Base-by-base conservation (phyloP, 2,113 vertebrate species). In the Campylomormyrus tamandua region DNA sequence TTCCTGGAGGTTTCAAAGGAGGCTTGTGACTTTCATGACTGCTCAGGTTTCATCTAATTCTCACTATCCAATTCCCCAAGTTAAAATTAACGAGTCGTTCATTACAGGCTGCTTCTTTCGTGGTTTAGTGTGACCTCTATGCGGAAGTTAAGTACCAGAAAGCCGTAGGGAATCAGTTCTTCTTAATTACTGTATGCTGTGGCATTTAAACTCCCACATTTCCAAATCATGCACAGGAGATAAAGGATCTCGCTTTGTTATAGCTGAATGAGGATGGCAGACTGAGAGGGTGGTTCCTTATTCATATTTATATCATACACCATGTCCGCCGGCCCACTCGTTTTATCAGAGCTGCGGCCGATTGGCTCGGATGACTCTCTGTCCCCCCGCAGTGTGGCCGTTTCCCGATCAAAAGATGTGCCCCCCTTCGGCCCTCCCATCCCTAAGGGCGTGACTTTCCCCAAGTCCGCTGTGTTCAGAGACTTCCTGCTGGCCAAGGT, bases 401-500 rank as follows among this genome's bases (percentile, higher is more conserved):
- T 97, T 89, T 97, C 97, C 86, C 95, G 97, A 90, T 97, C 97
- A 83, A 97, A 97, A 94, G 97, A 97, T 45, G 96, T 97, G 39
- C 97, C 97, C 39, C 93, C 96, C 0, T 97, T 97, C 2, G 97
- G 97, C 13, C 97, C 97, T 83, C 96, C 96, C 17, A 97, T 97
- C 91, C 97, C 97, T 88, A 97, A 97, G 93, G 97, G 96, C 50
- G 96, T 97, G 39, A 97, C 96, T 88, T 97, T 97, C 89, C 97
- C 97, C 11, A 97, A 97, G 88, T 97, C 97, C 4, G 96, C 97
- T 2, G 96, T 97, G 49, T 97, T 97, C 91, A 95, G 97, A 96
- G 97, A 97, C 96, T 97, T 97, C 92, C 96, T 97, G 45, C 93
- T 97, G 93, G 96, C 97, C 89, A 97, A 97, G 95, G 96, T 97